Evolutionary conservation across 2,888 invertebrate species (phyloP), one percentile per base, ranked within the genome.

Genomic region (Meliscaeva auricollis): DNA sequence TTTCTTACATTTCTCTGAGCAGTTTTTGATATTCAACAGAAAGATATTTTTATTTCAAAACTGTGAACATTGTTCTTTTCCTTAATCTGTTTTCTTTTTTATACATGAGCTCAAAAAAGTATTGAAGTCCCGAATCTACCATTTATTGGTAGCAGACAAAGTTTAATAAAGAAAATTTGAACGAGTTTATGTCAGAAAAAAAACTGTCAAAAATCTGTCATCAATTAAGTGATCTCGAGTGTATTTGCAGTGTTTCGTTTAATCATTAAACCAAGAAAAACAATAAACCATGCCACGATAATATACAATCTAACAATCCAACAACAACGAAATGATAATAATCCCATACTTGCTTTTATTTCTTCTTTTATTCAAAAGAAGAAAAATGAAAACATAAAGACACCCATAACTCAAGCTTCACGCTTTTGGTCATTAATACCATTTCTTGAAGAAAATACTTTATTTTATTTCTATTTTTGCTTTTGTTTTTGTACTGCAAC

Each of bases 381-480:
- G 41, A 41, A 48, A 41, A 73, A 38, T 17, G 26, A 75, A 80
- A 48, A 46, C 52, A 81, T 75, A 69, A 15, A 41, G 62, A 35
- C 48, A 20, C 20, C 20, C 75, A 62, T 69, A 68, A 68, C 22
- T 68, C 35, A 35, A 50, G 48, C 32, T 66, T 50, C 17, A 74
- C 58, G 48, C 82, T 52, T 44, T 58, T 35, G 52, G 58, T 38
- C 70, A 72, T 82, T 56, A 32, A 50, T 44, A 20, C 17, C 41
- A 8, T 41, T 15, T 30, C 60, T 35, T 1, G 26, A 44, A 66
- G 72, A 72, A 81, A 17, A 15, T n/a, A 13, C 44, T 62, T 62
- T 38, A 13, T 38, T 38, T 9, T 62, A 35, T 7, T 38, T 11
- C 6, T 62, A 3, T 26, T 26, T 26, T 38, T 38, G 7, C 9